Conservation (phyloP, 2,888 invertebrate species). For the Nipponacmea schrenckii region DNA sequence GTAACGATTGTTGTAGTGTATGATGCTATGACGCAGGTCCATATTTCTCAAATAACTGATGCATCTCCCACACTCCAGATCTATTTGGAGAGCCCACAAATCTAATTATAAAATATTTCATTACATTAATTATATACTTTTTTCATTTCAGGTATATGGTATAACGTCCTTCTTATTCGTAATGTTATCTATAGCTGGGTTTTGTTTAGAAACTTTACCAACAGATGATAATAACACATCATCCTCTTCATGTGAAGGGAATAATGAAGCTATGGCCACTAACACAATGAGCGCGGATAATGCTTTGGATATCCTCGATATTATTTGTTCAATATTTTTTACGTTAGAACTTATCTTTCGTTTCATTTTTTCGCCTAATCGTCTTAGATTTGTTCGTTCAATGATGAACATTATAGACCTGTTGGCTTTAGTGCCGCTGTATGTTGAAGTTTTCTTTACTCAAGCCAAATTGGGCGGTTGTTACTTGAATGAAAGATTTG, state of each 20-base stretch:
- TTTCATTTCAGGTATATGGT: slow-evolving; percentile 58
- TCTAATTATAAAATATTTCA: no score
- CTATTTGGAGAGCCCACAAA: no score
- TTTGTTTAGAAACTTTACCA: slow-evolving; percentile 64
- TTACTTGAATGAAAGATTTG: slow-evolving; percentile 60
- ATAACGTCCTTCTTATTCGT: slow-evolving; percentile 64
- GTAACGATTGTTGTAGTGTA: no score
- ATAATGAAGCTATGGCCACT: slow-evolving; percentile 35
- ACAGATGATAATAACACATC: slow-evolving; percentile 33
- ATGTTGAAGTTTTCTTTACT: slow-evolving; percentile 62
- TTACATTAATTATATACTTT: not conserved
- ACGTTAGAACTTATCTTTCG: slow-evolving; percentile 62
- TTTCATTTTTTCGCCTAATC: slow-evolving; percentile 59
- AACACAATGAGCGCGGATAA: slow-evolving; percentile 45
- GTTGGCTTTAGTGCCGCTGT: slow-evolving; percentile 63
- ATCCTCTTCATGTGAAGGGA: slow-evolving; percentile 35
- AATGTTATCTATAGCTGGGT: slow-evolving; percentile 62
- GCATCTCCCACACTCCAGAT: no score
- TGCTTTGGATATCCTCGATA: slow-evolving; percentile 56
- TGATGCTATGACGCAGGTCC: no score
- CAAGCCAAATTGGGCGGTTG: slow-evolving; percentile 56
- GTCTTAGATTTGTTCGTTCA: slow-evolving; percentile 54
- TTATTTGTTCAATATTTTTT: slow-evolving; percentile 64
- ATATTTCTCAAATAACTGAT: no score
- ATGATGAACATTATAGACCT: slow-evolving; percentile 65